A percentile compares a stretch with the other conserved stretches of the same genome.
Evolutionary conservation across 2,888 invertebrate species (phyloP).

Genomic region (Metacarcinus magister): DNA sequence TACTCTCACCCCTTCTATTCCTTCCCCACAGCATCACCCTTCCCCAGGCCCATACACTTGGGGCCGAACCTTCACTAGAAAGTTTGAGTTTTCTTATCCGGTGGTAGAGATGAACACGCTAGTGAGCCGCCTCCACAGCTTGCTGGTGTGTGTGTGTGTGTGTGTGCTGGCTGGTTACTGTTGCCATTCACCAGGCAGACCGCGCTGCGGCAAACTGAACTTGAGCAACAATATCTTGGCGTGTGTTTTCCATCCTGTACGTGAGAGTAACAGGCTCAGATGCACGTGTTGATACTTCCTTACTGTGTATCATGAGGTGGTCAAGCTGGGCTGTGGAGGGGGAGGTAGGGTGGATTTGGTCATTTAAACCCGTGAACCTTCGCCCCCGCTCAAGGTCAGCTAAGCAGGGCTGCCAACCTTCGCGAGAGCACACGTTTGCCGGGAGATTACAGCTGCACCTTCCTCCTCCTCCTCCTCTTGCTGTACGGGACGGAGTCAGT

Average conservation of each 20-base stretch:
- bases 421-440: constrained; percentile 58
- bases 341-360: constrained; percentile 52
- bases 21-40: background rate
- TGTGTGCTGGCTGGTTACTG: background rate
- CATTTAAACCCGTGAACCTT: constrained; percentile 76
- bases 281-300: background rate
- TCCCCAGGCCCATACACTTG: background rate
- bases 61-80: background rate
- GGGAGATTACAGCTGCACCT: constrained; percentile 18
- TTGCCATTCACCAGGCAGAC: background rate
- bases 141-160: background rate
- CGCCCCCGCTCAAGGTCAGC: constrained; percentile 73
- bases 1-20: background rate
- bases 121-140: background rate
- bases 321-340: background rate
- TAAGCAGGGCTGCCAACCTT: constrained; percentile 65
- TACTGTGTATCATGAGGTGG: background rate
- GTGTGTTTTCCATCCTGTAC: background rate
- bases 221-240: background rate
- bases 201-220: background rate
- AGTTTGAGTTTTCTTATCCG: background rate
- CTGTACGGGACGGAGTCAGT: background rate
- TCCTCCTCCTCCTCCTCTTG: background rate
- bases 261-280: background rate
- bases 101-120: background rate